Percentiles rank a stretch among this genome's conserved stretches.
phyloP scores from a whole-genome alignment of 1,140 invertebrate species.

The Dendrolimus punctatus region DNA sequence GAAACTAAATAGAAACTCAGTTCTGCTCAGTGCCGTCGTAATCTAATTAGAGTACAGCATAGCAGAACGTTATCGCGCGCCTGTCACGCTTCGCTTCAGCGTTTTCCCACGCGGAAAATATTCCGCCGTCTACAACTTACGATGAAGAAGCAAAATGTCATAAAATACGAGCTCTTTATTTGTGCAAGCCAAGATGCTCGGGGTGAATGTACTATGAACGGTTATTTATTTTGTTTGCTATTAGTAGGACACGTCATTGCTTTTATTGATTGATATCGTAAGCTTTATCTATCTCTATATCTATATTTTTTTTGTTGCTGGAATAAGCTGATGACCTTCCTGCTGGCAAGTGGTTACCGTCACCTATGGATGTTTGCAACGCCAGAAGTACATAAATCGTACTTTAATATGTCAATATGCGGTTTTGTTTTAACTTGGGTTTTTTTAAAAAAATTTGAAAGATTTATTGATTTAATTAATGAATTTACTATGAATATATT shows the following conservation, averaged over 20 bases:
- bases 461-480: too few relatives aligned
- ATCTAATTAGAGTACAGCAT: constrained; percentile 22
- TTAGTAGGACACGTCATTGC: constrained; percentile 26
- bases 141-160: constrained; percentile 29
- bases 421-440: too few relatives aligned
- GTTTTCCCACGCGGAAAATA: constrained; percentile 44
- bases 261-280: constrained; percentile 44
- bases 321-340: too few relatives aligned
- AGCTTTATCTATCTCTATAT: too few relatives aligned
- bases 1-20: constrained; percentile 12
- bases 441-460: too few relatives aligned
- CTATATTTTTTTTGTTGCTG: too few relatives aligned
- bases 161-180: constrained; percentile 29
- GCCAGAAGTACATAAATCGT: too few relatives aligned
- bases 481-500: too few relatives aligned
- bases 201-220: constrained; percentile 27
- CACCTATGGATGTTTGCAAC: too few relatives aligned
- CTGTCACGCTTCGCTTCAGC: constrained; percentile 34
- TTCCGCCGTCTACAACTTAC: constrained; percentile 31
- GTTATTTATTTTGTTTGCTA: constrained; percentile 24
- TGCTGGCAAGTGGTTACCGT: too few relatives aligned
- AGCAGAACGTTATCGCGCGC: constrained; percentile 31
- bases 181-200: constrained; percentile 4
- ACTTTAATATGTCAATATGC: too few relatives aligned
- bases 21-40: constrained; percentile 14